Evolutionary conservation across 2,113 vertebrate species (phyloP).

Genomic region (Origma solitaria): DNA sequence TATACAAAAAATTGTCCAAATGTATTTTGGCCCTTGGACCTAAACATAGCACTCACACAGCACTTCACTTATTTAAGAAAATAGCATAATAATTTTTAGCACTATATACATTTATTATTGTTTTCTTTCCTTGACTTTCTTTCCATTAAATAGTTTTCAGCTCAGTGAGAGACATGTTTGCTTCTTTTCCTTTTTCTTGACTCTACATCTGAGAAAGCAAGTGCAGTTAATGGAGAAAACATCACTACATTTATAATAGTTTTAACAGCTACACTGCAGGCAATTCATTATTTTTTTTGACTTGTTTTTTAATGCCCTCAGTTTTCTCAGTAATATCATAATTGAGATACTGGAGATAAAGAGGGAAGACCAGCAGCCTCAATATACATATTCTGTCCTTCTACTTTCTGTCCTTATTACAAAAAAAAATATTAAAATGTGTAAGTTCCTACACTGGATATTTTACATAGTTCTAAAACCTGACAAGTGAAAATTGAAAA

Average conservation of each 20-base stretch:
- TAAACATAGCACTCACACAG: background rate
- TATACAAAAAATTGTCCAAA: background rate
- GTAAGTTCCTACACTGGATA: background rate
- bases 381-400: background rate
- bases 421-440: background rate
- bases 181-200: background rate
- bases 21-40: background rate
- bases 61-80: background rate
- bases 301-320: background rate
- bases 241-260: background rate
- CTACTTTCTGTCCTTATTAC: background rate
- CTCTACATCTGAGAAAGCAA: background rate
- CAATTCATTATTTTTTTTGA: conserved; percentile 44
- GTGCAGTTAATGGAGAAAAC: conserved; percentile 21
- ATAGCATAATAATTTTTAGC: background rate
- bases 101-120: background rate
- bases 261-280: conserved; percentile 19
- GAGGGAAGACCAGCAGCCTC: background rate
- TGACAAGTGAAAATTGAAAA: conserved; percentile 50
- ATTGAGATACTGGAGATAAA: background rate
- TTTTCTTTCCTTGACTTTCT: background rate
- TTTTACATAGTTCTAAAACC: background rate
- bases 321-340: background rate
- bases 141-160: background rate
- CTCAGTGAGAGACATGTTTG: background rate